phyloP scores from a whole-genome alignment of 2,888 invertebrate species.

The Bombylius major region DNA sequence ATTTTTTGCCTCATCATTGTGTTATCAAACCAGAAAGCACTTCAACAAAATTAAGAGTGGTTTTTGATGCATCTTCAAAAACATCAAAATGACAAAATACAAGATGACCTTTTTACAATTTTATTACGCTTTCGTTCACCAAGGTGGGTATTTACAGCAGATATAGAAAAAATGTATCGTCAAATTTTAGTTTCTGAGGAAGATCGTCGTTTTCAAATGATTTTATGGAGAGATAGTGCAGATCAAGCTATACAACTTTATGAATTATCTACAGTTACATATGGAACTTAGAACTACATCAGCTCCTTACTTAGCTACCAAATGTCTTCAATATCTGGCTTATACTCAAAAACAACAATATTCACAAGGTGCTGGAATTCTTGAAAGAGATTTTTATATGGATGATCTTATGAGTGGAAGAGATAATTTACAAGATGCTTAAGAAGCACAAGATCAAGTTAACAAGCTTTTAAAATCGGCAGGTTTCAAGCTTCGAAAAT shows the following conservation, averaged over 20 bases:
- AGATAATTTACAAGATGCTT: not conserved
- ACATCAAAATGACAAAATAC: conserved; percentile 6
- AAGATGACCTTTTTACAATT: conserved; percentile 10
- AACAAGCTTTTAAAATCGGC: conserved; percentile 1
- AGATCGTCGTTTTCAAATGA: not conserved
- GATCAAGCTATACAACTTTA: not conserved
- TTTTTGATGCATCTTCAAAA: conserved; percentile 8
- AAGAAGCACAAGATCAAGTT: conserved; percentile 5
- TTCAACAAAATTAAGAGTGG: conserved; percentile 5
- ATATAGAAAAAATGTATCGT: conserved; percentile 11
- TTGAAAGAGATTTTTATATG: too few relatives aligned
- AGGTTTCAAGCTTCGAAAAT: conserved; percentile 10
- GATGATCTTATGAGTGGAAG: too few relatives aligned
- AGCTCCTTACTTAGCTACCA: too few relatives aligned
- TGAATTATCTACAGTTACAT: too few relatives aligned
- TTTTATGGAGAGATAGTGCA: conserved; percentile 6
- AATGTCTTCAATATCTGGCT: conserved; percentile 6
- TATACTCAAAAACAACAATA: conserved; percentile 7
- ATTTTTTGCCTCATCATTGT: not conserved
- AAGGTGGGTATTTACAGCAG: conserved; percentile 7
- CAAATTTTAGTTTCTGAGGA: not conserved
- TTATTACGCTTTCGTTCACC: conserved; percentile 4
- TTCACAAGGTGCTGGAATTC: conserved; percentile 3
- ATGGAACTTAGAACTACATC: too few relatives aligned
- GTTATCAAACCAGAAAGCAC: not conserved